A percentile compares a stretch with the other conserved stretches of the same genome.
Evolutionary conservation across 64 coral and sea anemone genomes (phyloP).

Genomic region (Dendrophyllia cribrosa): DNA sequence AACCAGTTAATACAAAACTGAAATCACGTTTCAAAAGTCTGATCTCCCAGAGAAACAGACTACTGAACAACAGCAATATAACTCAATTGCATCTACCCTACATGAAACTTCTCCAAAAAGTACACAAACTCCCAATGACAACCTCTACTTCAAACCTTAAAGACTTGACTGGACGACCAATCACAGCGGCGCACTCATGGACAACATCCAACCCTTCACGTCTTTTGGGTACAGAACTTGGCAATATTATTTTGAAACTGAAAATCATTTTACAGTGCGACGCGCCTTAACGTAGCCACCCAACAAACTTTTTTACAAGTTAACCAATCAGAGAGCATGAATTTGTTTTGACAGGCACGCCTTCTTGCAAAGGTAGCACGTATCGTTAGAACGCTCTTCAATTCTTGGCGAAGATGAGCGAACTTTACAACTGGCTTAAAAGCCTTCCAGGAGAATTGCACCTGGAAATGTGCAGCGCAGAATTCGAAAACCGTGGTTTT

Average conservation of each 20-base stretch:
- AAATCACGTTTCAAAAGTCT: not conserved
- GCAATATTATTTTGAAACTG: not conserved
- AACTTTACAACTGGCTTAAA: no score
- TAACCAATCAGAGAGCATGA: no score
- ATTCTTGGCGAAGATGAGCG: no score
- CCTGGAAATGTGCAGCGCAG: no score
- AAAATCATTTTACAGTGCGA: no score
- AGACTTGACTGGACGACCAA: not conserved
- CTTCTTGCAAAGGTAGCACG: no score
- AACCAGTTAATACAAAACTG: not conserved
- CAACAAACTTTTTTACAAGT: no score
- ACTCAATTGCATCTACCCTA: not conserved
- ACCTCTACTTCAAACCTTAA: not conserved
- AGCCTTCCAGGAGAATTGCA: no score
- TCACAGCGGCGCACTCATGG: conserved; percentile 16
- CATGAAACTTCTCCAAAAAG: conserved; percentile 40
- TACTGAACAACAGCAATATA: not conserved
- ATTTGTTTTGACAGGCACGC: no score
- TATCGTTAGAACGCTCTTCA: no score
- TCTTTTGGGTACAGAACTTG: not conserved
- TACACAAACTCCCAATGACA: conserved; percentile 3
- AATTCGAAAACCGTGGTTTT: no score
- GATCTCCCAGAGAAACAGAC: not conserved
- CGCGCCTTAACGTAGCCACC: no score
- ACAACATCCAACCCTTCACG: not conserved